A percentile compares a stretch with the other conserved stretches of the same genome.
These are phyloP conservation scores for Helogale parvula DNA, from an alignment of 2,113 vertebrate genomes.

Conservation along the genomic window DNA sequence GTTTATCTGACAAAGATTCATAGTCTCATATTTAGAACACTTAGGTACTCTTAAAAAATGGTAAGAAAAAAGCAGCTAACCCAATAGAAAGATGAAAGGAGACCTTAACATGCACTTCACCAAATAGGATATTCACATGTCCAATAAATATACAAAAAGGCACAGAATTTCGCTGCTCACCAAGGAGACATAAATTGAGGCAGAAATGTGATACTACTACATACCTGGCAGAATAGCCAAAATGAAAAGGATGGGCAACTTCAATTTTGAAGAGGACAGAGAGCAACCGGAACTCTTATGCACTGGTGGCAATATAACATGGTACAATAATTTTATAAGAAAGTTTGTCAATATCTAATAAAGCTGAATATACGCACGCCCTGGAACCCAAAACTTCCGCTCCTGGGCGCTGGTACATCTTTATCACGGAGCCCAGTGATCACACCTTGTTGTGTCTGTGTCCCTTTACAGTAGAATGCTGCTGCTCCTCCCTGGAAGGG, in stretches of 20 bases:
- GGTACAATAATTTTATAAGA: not conserved
- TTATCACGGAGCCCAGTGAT: not conserved
- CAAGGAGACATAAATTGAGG: not conserved
- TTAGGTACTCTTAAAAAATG: not conserved
- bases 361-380: not conserved
- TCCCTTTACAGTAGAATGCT: not conserved
- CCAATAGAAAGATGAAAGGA: constrained; percentile 3
- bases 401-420: not conserved
- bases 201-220: not conserved
- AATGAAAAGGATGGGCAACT: not conserved
- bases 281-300: not conserved
- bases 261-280: not conserved
- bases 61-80: not conserved
- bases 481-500: not conserved
- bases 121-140: not conserved
- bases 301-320: not conserved
- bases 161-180: not conserved
- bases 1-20: constrained; percentile 5
- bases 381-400: not conserved
- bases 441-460: not conserved
- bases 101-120: not conserved
- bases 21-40: not conserved
- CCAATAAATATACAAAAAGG: not conserved
- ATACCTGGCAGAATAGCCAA: not conserved
- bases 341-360: not conserved